phyloP scores from a whole-genome alignment of 2,113 vertebrate genomes.

The Oryzias woworae region DNA sequence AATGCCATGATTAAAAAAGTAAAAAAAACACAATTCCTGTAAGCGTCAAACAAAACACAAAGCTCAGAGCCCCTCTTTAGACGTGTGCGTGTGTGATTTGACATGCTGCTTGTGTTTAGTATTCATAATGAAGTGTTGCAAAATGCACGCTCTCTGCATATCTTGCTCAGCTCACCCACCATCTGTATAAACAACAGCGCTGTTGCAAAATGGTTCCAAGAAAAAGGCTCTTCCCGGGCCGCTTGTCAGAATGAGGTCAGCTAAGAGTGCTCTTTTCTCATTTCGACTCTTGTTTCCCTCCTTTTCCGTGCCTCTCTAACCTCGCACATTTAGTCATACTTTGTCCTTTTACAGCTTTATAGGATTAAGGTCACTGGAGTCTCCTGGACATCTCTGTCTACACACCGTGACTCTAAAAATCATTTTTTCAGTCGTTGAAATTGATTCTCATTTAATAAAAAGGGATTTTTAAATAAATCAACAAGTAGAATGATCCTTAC shows the following conservation, averaged over 20 bases:
- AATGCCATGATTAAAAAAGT: background rate
- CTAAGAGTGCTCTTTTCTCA: constrained; percentile 59
- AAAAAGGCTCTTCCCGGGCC: constrained; percentile 64
- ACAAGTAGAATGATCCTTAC: constrained; percentile 16
- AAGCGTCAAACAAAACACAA: constrained; percentile 39
- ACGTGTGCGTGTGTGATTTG: constrained; percentile 33
- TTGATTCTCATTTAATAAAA: background rate
- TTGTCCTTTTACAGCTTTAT: constrained; percentile 25
- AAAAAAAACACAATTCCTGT: constrained; percentile 4
- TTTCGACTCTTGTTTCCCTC: constrained; percentile 35
- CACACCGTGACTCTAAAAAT: background rate
- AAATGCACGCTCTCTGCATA: constrained; percentile 62
- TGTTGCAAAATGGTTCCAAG: constrained; percentile 70
- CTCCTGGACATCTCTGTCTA: constrained; percentile 10
- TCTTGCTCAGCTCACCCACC: constrained; percentile 62
- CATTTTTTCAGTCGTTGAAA: background rate
- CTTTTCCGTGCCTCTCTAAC: constrained; percentile 23
- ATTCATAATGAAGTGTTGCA: constrained; percentile 72
- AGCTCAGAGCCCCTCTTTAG: constrained; percentile 26
- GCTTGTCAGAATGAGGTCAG: constrained; percentile 76
- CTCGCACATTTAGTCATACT: constrained; percentile 23
- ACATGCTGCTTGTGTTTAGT: constrained; percentile 60
- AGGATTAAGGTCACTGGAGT: constrained; percentile 40
- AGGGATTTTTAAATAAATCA: background rate
- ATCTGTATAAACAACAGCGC: constrained; percentile 76